Percentiles rank a stretch among this genome's conserved stretches.
phyloP scores from a whole-genome alignment of 2,888 invertebrate species.

The Ochropacha duplaris region DNA sequence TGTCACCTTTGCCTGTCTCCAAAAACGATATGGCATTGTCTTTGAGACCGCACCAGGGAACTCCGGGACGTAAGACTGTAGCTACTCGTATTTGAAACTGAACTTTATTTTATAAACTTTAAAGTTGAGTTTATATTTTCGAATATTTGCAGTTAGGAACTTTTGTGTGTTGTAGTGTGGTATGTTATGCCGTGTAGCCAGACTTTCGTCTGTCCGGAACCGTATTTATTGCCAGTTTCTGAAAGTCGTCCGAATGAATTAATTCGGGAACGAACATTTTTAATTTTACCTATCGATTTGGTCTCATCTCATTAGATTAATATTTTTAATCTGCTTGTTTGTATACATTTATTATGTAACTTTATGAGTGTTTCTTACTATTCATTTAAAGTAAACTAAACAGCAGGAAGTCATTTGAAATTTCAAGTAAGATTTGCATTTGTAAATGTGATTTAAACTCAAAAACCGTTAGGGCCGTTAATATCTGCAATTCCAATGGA shows the following conservation, averaged over 20 bases:
- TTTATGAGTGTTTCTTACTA: no score
- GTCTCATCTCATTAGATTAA: no score
- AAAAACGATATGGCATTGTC: conserved; percentile 75
- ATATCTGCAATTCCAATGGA: neutral
- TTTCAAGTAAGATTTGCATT: neutral
- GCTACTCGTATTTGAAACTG: conserved; percentile 18
- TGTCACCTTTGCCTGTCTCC: conserved; percentile 74
- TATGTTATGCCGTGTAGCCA: conserved; percentile 67
- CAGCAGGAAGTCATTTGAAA: neutral
- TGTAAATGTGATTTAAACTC: neutral
- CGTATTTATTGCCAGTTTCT: conserved; percentile 71
- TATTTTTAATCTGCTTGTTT: neutral
- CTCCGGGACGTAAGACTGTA: conserved; percentile 4
- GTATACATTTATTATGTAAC: no score
- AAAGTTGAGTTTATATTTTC: conserved; percentile 15
- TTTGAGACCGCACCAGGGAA: conserved; percentile 27
- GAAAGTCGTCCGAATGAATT: conserved; percentile 67
- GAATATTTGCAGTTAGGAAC: conserved; percentile 15
- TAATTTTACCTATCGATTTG: neutral
- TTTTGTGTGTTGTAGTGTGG: conserved; percentile 28
- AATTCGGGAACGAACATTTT: conserved; percentile 19
- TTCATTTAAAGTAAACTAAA: neutral
- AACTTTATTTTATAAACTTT: conserved; percentile 14
- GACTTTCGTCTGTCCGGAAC: conserved; percentile 63
- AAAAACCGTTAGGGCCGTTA: neutral